phyloP scores from a whole-genome alignment of 1,140 invertebrate genomes.

The Anagrus nilaparvatae region DNA sequence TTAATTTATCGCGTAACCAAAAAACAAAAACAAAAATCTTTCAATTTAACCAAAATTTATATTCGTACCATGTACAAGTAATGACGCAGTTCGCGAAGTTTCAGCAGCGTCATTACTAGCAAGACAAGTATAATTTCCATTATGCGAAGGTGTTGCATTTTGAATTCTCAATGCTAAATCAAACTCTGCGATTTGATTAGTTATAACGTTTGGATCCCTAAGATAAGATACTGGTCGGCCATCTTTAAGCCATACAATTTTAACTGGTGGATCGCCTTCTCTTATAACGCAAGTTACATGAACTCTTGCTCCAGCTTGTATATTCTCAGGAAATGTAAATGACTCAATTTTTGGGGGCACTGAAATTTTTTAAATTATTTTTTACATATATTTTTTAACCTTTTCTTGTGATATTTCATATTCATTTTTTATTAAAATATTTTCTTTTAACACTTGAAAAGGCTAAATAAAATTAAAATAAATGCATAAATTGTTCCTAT shows the following conservation, averaged over 20 bases:
- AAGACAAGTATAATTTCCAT: constrained; percentile 82
- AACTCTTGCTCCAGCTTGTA: constrained; percentile 44
- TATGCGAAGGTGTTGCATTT: constrained; percentile 52
- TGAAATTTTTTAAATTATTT: too few species aligned
- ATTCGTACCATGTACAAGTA: constrained; percentile 44
- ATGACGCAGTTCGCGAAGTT: constrained; percentile 40
- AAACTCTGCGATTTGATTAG: constrained; percentile 40
- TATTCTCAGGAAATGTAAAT: constrained; percentile 47
- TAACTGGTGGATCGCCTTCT: constrained; percentile 57
- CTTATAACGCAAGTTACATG: constrained; percentile 57
- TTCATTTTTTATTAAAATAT: too few species aligned
- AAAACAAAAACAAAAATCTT: not conserved
- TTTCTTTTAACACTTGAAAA: too few species aligned
- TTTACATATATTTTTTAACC: too few species aligned
- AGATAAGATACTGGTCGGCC: constrained; percentile 25
- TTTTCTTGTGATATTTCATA: too few species aligned
- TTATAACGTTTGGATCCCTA: constrained; percentile 26
- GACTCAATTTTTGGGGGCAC: constrained; percentile 51
- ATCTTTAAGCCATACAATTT: constrained; percentile 57
- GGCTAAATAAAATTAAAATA: too few species aligned
- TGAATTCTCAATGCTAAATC: constrained; percentile 40
- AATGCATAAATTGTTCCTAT: too few species aligned
- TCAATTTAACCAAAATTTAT: not conserved
- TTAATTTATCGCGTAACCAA: too few species aligned
- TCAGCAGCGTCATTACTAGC: constrained; percentile 74